A percentile compares a stretch with the other conserved stretches of the same genome.
Conservation (phyloP, 2,888 invertebrate genomes). For the Pocota personata region DNA sequence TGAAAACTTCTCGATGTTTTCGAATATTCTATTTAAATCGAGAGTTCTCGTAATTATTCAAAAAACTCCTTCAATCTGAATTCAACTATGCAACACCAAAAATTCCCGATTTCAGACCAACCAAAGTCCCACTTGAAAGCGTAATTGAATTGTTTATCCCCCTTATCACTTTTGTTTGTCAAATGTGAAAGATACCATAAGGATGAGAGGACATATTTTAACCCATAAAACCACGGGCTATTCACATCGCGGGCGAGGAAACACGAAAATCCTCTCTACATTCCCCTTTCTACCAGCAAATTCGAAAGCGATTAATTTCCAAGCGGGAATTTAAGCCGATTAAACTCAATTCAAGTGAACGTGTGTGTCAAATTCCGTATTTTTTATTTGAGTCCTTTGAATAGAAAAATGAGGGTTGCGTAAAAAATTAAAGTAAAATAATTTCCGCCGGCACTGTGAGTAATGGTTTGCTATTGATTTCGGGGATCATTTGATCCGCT, state of each 20-base stretch:
- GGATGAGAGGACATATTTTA: neutral
- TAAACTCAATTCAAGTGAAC: slow-evolving; percentile 31
- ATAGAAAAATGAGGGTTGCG: slow-evolving; percentile 44
- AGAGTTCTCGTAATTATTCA: too few species aligned
- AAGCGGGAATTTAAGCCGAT: slow-evolving; percentile 68
- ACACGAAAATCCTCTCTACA: slow-evolving; percentile 41
- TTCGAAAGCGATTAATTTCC: slow-evolving; percentile 60
- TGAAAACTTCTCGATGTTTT: too few species aligned
- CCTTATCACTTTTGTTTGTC: neutral
- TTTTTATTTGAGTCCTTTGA: slow-evolving; percentile 1
- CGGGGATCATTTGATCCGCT: slow-evolving; percentile 40
- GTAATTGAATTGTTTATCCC: neutral
- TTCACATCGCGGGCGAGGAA: slow-evolving; percentile 37
- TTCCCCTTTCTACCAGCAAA: slow-evolving; percentile 1
- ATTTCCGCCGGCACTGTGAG: slow-evolving; percentile 5
- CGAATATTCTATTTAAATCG: too few species aligned
- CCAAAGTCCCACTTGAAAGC: neutral
- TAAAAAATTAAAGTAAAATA: slow-evolving; percentile 6
- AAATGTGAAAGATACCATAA: neutral
- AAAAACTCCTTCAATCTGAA: too few species aligned
- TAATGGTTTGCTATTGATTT: slow-evolving; percentile 29
- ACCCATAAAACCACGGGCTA: neutral
- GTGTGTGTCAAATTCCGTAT: slow-evolving; percentile 29
- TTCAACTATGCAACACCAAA: neutral
- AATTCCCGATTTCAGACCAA: neutral